Percentiles rank a stretch among this genome's conserved stretches.
phyloP scores from a whole-genome alignment of 2,113 vertebrate genomes.

The Cyphomyrus discorhynchus region DNA sequence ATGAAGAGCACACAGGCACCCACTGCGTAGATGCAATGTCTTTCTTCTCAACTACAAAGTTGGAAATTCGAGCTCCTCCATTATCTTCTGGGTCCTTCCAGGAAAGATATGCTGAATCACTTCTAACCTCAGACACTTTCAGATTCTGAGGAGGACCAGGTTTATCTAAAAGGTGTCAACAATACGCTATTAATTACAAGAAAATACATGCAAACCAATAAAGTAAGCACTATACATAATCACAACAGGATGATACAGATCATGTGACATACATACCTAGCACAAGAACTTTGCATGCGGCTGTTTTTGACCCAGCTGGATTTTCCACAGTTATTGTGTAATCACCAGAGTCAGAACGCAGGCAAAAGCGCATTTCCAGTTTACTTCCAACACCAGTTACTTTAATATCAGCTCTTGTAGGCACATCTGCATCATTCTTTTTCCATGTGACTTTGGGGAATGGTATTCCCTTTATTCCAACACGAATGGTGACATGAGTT shows the following conservation, averaged over 20 bases:
- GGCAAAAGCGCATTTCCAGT: constrained; percentile 87
- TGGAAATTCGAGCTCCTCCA: constrained; percentile 86
- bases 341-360: constrained; percentile 80
- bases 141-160: constrained; percentile 90
- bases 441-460: constrained; percentile 92
- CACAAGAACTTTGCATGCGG: constrained; percentile 85
- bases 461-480: constrained; percentile 84
- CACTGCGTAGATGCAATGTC: constrained; percentile 82
- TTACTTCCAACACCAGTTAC: constrained; percentile 77
- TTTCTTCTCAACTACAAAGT: constrained; percentile 93
- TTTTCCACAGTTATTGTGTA: constrained; percentile 94
- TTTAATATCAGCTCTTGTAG: constrained; percentile 81
- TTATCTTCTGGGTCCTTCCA: constrained; percentile 96
- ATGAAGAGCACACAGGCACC: constrained; percentile 85
- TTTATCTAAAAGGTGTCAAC: constrained; percentile 69
- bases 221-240: not conserved
- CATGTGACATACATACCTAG: constrained; percentile 61
- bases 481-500: constrained; percentile 82
- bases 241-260: not conserved
- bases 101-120: constrained; percentile 90
- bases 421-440: constrained; percentile 83
- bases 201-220: constrained; percentile 15
- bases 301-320: constrained; percentile 84
- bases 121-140: constrained; percentile 81
- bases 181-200: constrained; percentile 18